Evolutionary conservation across 2,888 invertebrate genomes (phyloP).

Genomic region (Sylvicola cinctus): DNA sequence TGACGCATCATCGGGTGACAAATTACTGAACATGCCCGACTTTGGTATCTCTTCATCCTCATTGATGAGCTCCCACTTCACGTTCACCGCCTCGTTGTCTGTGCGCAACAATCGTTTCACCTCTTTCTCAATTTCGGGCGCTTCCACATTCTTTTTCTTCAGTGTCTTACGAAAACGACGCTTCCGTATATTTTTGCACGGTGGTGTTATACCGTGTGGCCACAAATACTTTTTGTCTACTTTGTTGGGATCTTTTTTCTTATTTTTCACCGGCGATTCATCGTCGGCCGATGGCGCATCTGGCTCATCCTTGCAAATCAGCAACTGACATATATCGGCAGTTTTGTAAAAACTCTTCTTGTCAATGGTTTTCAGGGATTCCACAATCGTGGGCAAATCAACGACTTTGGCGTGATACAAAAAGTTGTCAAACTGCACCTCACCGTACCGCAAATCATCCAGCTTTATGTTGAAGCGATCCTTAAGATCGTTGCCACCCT

Average conservation of each 20-base stretch:
- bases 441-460: conserved; percentile 77
- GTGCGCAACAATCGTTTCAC: conserved; percentile 77
- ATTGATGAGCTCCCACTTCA: conserved; percentile 74
- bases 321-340: conserved; percentile 83
- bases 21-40: conserved; percentile 21
- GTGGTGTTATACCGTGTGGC: conserved; percentile 92
- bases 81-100: conserved; percentile 80
- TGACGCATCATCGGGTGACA: conserved; percentile 5
- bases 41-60: conserved; percentile 64
- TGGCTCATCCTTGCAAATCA: conserved; percentile 77
- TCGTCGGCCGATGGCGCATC: conserved; percentile 56
- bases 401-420: conserved; percentile 70
- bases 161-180: conserved; percentile 84
- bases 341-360: conserved; percentile 94
- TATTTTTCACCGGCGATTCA: conserved; percentile 55
- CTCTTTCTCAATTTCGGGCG: conserved; percentile 96
- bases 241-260: conserved; percentile 57
- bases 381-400: conserved; percentile 79
- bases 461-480: conserved; percentile 69
- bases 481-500: conserved; percentile 53
- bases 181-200: conserved; percentile 84
- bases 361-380: conserved; percentile 90
- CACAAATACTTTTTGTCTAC: conserved; percentile 83
- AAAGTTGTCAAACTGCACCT: conserved; percentile 76
- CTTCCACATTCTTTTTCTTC: conserved; percentile 92